Evolutionary conservation across 92 coral and sea anemone genomes (phyloP).

Genomic region (Heteractis magnifica): DNA sequence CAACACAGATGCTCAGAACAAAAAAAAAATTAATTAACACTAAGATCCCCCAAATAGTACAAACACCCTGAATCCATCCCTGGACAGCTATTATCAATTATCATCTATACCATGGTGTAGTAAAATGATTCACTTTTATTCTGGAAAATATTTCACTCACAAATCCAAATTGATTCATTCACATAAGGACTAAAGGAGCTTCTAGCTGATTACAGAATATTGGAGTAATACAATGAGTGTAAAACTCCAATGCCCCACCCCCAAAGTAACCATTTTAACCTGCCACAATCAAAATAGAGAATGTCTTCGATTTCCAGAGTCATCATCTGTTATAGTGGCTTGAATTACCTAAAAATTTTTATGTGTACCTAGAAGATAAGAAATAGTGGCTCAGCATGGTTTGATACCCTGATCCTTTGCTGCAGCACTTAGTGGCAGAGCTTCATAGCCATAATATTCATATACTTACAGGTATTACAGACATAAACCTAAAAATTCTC

Average conservation of each 20-base stretch:
- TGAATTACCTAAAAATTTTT: constrained; percentile 85
- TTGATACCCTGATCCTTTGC: constrained; percentile 7
- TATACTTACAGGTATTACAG: neutral
- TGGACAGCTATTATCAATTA: neutral
- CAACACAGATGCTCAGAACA: too few species aligned
- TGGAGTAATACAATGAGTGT: neutral
- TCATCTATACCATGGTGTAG: too few species aligned
- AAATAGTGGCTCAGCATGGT: constrained; percentile 77
- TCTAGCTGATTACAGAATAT: neutral
- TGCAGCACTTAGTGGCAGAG: constrained; percentile 14
- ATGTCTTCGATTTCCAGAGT: constrained; percentile 89
- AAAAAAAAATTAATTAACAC: too few species aligned
- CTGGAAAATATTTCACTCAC: too few species aligned
- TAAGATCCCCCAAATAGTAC: too few species aligned
- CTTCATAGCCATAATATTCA: constrained; percentile 5
- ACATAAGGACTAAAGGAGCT: neutral
- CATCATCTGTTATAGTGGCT: constrained; percentile 80
- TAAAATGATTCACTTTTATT: too few species aligned
- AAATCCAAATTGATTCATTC: neutral
- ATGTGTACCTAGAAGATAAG: constrained; percentile 97
- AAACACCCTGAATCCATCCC: neutral
- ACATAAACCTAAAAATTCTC: neutral
- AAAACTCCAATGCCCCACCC: constrained; percentile 29
- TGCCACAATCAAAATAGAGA: constrained; percentile 90
- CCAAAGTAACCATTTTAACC: constrained; percentile 64